Base-by-base conservation (phyloP, 2,888 invertebrate species). In the Laothoe populi region DNA sequence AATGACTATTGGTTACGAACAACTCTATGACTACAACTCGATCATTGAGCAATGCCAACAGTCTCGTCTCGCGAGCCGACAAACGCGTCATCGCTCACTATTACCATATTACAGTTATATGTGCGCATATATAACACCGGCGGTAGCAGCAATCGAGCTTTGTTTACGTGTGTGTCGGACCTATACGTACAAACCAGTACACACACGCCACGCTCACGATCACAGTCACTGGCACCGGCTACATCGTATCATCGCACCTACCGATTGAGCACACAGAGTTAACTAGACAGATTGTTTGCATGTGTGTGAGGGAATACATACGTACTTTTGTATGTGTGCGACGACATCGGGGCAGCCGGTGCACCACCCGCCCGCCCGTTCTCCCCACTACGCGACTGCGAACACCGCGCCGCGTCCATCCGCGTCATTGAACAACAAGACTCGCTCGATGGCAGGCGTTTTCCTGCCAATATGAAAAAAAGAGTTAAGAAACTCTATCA, bases 391-490 rank as follows among this genome's bases (percentile, higher is more conserved):
- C 91, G 87, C 89, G 88, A 85, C 88, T 88, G 88, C 87, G 90
- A 89, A 86, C 90, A 82, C 86, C 84, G 90, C 88, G 86, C 83
- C 81, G 81, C 81, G 81, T 80, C 78, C 81, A 80, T 87, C 83
- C 90, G 92, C 92, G 92, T 92, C 92, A 92, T 92, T 92, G 89
- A 92, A 90, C 88, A 92, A 91, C 92, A 91, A 92, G 92, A 88
- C 89, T 90, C 85, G 90, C 87, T 92, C 87, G 89, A 88, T 90
- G 91, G 91, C 89, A 90, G 90, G 84, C 92, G 92, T 86, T 79
- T 84, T 86, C 82, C 90, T 90, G 91, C 90, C 92, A 92, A 90
- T 88, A 92, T 92, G 92, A 91, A 87, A 86, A 87, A 84, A 86
- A 88, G 86, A 87, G 86, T 88, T 84, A 81, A 83, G 79, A 82